Base-by-base conservation (phyloP, 2,797 vertebrate genomes). In the Ctenochaetus hawaiiensis region DNA sequence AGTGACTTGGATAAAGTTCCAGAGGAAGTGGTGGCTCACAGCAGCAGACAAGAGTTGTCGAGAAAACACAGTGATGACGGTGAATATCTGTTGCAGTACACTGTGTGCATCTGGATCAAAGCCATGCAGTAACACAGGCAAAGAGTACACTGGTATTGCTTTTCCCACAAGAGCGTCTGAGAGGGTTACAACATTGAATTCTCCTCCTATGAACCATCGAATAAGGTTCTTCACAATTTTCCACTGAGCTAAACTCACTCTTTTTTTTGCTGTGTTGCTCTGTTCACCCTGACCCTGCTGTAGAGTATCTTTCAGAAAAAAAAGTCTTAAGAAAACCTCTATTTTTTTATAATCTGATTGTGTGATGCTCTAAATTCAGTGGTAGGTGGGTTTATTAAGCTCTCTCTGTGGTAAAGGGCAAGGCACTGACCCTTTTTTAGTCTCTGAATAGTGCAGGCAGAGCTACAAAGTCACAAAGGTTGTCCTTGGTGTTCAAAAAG, bases 1-100 rank as follows among this genome's bases (percentile, higher is more conserved):
- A 96, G 95, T 67, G 98, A 99, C 86, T 93, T 99, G 72, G 96
- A 96, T 73, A 96, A 98, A 84, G 97, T 98, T 91, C 97, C 96
- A 0, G 97, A 98, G 90, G 97, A 99, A 91, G 91, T 91, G 0
- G 91, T 93, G 17, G 93, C 94, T 56, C 95, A 96, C 78, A 94
- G 93, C 92, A 95, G 94, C 23, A 90, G 90, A n/a, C 93, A 94
- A 49, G 95, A 96, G 82, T 80, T 93, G 45, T 95, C 84, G 59
- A 95, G 97, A 89, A 97, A 96, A 68, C 95, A 96, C 87, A 98
- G 97, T 78, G 97, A 98, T 91, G 97, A 96, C 0, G 97, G 98
- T 97, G 83, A 96, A 96, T 78, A 53, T 78, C 56, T 7, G 23
- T 13, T 68, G 26, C 18, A 12, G 72, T 48, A 70, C 62, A 51